These are phyloP conservation scores for Thamnophis elegans DNA, from an alignment of 2,797 vertebrate species.

Conservation along the genomic window DNA sequence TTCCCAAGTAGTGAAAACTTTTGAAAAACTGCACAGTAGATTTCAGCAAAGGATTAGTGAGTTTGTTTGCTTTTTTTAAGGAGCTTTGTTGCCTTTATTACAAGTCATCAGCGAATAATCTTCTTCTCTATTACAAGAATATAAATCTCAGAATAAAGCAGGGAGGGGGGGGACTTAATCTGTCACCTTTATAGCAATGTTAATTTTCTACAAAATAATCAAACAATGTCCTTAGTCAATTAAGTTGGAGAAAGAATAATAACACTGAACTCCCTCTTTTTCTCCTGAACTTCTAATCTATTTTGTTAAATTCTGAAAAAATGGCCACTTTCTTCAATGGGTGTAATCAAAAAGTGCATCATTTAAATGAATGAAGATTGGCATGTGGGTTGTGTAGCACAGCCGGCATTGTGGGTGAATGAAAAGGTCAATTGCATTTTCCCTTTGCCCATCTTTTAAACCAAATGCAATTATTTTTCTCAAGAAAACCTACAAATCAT, in stretches of 20 bases:
- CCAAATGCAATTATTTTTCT: not conserved
- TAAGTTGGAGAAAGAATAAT: not conserved
- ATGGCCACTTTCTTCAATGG: not conserved
- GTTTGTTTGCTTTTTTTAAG: not conserved
- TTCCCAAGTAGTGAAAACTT: not conserved
- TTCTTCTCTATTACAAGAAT: not conserved
- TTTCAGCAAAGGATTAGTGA: not conserved
- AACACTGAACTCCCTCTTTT: not conserved
- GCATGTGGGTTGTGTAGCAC: not conserved
- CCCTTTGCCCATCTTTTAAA: not conserved
- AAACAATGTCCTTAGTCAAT: not conserved
- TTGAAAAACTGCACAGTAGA: not conserved
- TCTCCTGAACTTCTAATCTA: not conserved
- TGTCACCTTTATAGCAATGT: not conserved
- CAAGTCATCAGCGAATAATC: not conserved
- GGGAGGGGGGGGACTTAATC: not conserved
- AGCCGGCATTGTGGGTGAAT: not conserved
- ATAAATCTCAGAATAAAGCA: not conserved
- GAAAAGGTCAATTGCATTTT: not conserved
- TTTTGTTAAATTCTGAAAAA: not conserved
- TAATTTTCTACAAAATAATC: not conserved
- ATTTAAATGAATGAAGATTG: not conserved
- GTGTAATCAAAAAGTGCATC: not conserved
- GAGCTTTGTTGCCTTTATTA: not conserved
- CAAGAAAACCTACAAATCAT: not conserved